Evolutionary conservation across 2,888 invertebrate genomes (phyloP), one percentile per base, ranked within the genome.

Genomic region (Zhuqinia jingwanae): DNA sequence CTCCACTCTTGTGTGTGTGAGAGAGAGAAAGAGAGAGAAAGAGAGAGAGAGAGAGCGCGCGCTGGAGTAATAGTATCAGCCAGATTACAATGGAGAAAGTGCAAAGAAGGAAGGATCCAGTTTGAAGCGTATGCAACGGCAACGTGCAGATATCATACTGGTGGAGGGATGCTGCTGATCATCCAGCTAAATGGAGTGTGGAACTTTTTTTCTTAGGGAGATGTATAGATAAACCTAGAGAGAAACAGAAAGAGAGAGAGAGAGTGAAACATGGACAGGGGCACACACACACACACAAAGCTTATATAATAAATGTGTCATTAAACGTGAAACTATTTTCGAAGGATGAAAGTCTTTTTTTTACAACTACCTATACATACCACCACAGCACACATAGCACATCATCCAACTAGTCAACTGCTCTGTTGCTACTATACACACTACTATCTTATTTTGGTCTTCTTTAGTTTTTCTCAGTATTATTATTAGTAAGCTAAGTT

Each of bases 91-190:
- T 36, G 36, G 36, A 36, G 36, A 36, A 36, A 36, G 36, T 36
- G 36, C n/a, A n/a, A n/a, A 36, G 36, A 36, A 6, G 36, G 36
- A 36, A 36, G 5, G 8, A 36, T 3, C 36, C 36, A 3, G 8
- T 36, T 36, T 36, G 36, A 36, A 36, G 25, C 22, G 47, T 56
- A 53, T 75, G 30, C 56, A 75, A 78, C 68, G 47, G 30, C 77
- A 78, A 58, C 76, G 42, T 77, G 70, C 68, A 84, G 77, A 84
- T 78, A 63, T 83, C 60, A 30, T 20, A 53, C 75, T 75, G 75
- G 47, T 70, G 58, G 47, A 60, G 65, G 73, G 60, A 56, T 75
- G 58, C 70, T 36, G 60, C 73, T 75, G 58, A 56, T 68, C 75
- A 75, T 36, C 75, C 75, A 75, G 75, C 47, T 20, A 27, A 60